phyloP scores from a whole-genome alignment of 1,140 invertebrate species.

The Heliconius hewitsoni region DNA sequence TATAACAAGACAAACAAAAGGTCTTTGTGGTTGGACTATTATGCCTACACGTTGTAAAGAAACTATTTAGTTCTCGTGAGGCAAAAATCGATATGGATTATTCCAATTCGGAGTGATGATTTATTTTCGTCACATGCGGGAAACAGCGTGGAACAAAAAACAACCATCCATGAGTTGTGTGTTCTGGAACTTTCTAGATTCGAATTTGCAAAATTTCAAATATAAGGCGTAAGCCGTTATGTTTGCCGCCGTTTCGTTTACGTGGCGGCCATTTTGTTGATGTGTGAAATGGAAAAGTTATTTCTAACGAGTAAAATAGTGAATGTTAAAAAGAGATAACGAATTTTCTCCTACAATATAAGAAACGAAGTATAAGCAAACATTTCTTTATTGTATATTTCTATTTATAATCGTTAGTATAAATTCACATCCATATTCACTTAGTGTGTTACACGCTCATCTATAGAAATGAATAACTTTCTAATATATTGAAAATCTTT shows the following conservation, averaged over 20 bases:
- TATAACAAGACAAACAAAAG: constrained; percentile 14
- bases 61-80: neutral
- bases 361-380: no score
- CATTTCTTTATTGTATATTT: no score
- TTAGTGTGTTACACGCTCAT: neutral
- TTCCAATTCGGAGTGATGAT: neutral
- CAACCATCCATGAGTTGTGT: neutral
- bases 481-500: no score
- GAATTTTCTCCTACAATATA: neutral
- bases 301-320: neutral
- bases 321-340: neutral
- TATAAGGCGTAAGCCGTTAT: no score
- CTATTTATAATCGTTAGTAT: no score
- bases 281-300: neutral
- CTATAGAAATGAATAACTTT: no score
- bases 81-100: neutral
- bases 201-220: neutral
- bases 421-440: neutral
- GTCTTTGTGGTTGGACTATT: neutral
- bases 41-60: neutral
- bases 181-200: neutral
- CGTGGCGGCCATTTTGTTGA: neutral
- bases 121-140: neutral
- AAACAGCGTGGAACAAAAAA: no score
- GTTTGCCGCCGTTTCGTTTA: neutral